Base-by-base conservation (phyloP, 2,797 vertebrate species). In the Cetoscarus ocellatus region DNA sequence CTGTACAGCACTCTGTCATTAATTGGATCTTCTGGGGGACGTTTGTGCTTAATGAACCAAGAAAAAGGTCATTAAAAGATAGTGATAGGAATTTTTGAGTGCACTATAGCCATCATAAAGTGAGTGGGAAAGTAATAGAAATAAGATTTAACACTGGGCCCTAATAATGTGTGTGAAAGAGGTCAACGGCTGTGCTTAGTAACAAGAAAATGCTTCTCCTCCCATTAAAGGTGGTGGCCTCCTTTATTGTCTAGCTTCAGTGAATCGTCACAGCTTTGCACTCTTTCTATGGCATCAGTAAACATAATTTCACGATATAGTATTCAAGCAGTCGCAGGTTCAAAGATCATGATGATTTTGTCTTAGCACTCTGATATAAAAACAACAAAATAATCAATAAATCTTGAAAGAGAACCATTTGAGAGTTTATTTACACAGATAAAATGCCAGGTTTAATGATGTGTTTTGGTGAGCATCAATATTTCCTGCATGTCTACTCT, bases 151-250 rank as follows among this genome's bases (percentile, higher is more conserved):
- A 89, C 83, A 88, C 83, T 80, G 69, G 82, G 82, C 81, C 78
- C 64, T 48, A 61, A 86, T 91, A 93, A 93, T 92, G 87, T 87
- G 80, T 81, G 75, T 72, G 70, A 91, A 91, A 90, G 89, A 92
- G 91, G 92, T 93, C 93, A 94, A 93, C 92, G 90, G 84, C 87
- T 80, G 88, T 88, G 90, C 92, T 93, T 92, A 88, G 91, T 87
- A 91, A 93, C 86, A 91, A 91, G 84, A 83, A 89, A 87, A 89
- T 74, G 77, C 82, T 88, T 81, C 88, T 89, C 73, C 77, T 78
- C 85, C 88, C 88, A 90, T 91, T 86, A 89, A 90, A 89, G 84
- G 76, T 86, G 89, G 67, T 70, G 71, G 83, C 66, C 73, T 83
- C 82, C 90, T 93, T 94, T 92, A 94, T 89, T 75, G 87, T 90